Conservation (phyloP, 2,797 vertebrate species). For the Passerculus sandwichensis region DNA sequence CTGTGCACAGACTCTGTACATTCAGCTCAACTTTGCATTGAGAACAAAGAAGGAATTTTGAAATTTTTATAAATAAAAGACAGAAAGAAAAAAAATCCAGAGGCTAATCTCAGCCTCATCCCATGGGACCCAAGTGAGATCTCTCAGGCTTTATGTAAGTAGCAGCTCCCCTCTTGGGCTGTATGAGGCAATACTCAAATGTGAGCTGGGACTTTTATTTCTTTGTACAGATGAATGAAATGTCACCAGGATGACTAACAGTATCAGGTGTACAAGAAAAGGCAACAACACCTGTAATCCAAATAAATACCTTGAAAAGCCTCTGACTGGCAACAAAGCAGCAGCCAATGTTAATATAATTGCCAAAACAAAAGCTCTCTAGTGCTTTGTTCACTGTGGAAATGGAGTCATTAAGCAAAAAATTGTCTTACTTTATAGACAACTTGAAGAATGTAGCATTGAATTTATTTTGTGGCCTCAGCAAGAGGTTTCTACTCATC, state of each 20-base stretch:
- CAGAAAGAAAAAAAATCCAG: neutral
- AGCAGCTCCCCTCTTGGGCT: neutral
- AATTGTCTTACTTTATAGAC: neutral
- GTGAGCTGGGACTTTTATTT: neutral
- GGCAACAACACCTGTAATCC: neutral
- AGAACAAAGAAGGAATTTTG: neutral
- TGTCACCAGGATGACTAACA: neutral
- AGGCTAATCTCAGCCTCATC: neutral
- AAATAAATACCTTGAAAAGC: neutral
- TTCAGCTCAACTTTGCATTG: neutral
- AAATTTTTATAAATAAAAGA: neutral
- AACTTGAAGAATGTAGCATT: neutral
- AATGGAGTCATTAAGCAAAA: neutral
- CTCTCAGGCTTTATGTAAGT: neutral
- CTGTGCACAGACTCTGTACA: neutral
- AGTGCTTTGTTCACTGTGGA: neutral
- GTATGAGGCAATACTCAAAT: neutral
- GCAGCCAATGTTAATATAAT: neutral
- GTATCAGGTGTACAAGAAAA: neutral
- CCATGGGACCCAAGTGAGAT: neutral
- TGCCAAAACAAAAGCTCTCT: neutral
- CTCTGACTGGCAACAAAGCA: neutral
- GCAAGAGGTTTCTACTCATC: neutral
- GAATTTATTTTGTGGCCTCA: slow-evolving; percentile 12
- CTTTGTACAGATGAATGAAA: neutral